Percentiles rank a stretch among this genome's conserved stretches.
These are phyloP conservation scores for Thysanoteuthis rhombus DNA, from an alignment of 2,888 invertebrate genomes.

Conservation along the genomic window DNA sequence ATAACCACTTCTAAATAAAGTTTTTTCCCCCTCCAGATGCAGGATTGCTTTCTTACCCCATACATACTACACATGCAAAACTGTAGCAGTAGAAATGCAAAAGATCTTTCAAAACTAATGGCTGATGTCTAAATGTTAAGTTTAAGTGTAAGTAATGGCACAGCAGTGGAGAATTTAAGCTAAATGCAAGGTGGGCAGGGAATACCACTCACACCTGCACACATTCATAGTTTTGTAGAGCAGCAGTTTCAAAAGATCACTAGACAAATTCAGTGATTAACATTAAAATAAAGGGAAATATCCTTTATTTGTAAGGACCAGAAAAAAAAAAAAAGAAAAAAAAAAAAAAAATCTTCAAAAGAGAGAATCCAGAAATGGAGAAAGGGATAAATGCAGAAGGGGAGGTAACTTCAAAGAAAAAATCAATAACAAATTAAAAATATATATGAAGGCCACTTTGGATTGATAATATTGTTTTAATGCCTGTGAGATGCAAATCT, in stretches of 20 bases:
- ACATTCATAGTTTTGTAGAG: not conserved
- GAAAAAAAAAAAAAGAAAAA: too few relatives aligned
- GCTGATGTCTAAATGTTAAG: not conserved
- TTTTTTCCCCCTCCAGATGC: not conserved
- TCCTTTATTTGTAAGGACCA: not conserved
- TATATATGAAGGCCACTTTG: not conserved
- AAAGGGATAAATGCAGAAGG: not conserved
- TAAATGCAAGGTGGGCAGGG: not conserved
- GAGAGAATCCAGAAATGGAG: not conserved
- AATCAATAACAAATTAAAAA: not conserved
- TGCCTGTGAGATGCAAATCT: not conserved
- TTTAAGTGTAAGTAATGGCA: not conserved
- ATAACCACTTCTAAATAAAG: not conserved
- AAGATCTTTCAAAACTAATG: not conserved
- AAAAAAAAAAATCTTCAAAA: too few relatives aligned
- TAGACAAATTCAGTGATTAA: not conserved
- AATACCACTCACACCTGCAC: not conserved
- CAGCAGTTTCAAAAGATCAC: not conserved
- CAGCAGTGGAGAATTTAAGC: not conserved
- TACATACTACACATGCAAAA: not conserved
- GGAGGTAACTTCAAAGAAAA: not conserved
- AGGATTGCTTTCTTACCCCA: not conserved
- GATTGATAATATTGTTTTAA: too few relatives aligned
- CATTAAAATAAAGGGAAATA: not conserved
- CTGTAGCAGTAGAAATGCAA: not conserved